Evolutionary conservation across 1,140 invertebrate species (phyloP).

Genomic region (Pinna nobilis): DNA sequence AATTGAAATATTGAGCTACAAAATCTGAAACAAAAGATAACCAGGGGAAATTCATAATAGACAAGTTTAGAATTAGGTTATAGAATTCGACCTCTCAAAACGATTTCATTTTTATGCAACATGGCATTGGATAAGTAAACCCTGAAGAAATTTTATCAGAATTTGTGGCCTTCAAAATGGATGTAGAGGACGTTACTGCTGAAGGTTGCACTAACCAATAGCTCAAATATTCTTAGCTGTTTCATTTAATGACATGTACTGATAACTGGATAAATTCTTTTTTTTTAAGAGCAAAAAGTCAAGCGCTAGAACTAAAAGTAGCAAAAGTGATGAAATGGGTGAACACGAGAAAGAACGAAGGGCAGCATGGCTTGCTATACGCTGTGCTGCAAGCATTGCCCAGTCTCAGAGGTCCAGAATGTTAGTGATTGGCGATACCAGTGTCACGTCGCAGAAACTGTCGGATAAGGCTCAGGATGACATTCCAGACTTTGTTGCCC

Average conservation of each 20-base stretch:
- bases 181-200: no score
- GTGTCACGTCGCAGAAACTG: conserved; percentile 58
- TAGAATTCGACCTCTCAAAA: no score
- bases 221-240: no score
- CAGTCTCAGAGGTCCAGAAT: conserved; percentile 57
- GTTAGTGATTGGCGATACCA: conserved; percentile 61
- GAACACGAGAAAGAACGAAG: conserved; percentile 62
- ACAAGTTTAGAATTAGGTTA: no score
- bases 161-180: no score
- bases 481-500: conserved; percentile 68
- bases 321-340: conserved; percentile 49
- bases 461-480: conserved; percentile 44
- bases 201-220: no score
- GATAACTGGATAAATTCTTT: not conserved
- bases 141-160: no score
- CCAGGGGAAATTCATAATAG: no score
- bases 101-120: no score
- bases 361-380: conserved; percentile 68
- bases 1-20: no score
- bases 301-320: conserved; percentile 34
- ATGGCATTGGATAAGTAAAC: no score
- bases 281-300: conserved; percentile 54
- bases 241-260: not conserved
- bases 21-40: no score
- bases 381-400: conserved; percentile 65